Base-by-base conservation (phyloP, 2,888 invertebrate species). In the Cecidostiba fungosa region DNA sequence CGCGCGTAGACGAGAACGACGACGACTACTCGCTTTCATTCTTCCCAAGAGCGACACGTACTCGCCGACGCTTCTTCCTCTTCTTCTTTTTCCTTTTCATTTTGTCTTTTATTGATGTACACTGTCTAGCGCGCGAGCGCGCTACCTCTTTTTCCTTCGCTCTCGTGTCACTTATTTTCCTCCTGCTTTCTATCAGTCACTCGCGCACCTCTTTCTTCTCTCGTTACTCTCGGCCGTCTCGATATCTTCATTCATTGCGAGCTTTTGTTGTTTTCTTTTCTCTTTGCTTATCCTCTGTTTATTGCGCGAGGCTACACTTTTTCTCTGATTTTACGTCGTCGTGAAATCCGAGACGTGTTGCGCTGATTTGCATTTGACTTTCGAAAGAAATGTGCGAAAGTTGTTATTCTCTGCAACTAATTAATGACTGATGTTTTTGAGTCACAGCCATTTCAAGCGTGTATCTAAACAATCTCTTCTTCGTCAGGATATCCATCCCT, bases 61-160 rank as follows among this genome's bases (percentile, higher is more conserved):
- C 54, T 54, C 19, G 14, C 26, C 47, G 29, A 14, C 19, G 23
- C 32, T 77, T 82, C 70, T 80, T 77, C 76, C 84, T 74, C 82
- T 77, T 77, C 82, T 83, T 79, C 80, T 87, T 83, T 77, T n/a
- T 76, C 73, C 70, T 76, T 76, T 66, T 78, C 54, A 26, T 85
- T 79, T 77, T 62, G 69, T 73, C 77, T 70, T 81, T 85, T 85
- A 85, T 85, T 81, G 80, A 81, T 80, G 77, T 85, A 81, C 73
- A 76, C 72, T 62, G 76, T 81, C 82, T 73, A 43, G 73, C 73
- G 66, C 54, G 29, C 79, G 66, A 39, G 29, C 79, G 6, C 39
- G 29, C 32, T 5, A 50, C 10, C 74, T n/a, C 29, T 29, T 83
- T 78, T 77, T 72, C 39, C 39, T 10, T 39, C 1, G 10, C 39